Percentiles rank a stretch among this genome's conserved stretches.
phyloP scores from a whole-genome alignment of 2,113 vertebrate species.

The Cyphomyrus plagiostoma region DNA sequence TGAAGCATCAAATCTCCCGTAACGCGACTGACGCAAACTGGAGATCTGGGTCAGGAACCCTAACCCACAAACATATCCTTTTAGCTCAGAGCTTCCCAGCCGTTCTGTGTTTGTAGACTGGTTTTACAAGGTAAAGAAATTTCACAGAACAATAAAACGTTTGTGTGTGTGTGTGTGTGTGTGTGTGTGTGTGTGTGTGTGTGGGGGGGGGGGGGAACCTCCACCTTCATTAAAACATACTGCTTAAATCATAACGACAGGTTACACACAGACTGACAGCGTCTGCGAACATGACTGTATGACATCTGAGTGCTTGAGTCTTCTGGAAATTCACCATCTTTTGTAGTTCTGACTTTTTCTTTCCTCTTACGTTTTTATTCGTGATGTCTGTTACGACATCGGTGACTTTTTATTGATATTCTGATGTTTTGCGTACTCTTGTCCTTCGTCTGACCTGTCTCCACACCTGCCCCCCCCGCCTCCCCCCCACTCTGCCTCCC shows the following conservation, averaged over 20 bases:
- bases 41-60: background rate
- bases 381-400: background rate
- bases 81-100: background rate
- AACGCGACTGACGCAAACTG: background rate
- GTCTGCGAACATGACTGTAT: background rate
- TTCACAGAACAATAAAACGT: too few relatives aligned
- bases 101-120: background rate
- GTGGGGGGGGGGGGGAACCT: too few relatives aligned
- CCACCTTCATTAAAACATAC: background rate
- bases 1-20: background rate
- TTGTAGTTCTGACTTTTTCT: background rate
- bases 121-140: background rate
- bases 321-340: background rate
- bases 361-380: background rate
- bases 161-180: too few relatives aligned
- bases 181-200: too few relatives aligned
- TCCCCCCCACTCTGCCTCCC: conserved; percentile 62
- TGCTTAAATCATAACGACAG: background rate
- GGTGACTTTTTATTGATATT: background rate
- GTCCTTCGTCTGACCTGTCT: conserved; percentile 71
- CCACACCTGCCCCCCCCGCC: conserved; percentile 66
- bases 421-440: conserved; percentile 49
- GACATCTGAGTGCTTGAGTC: background rate
- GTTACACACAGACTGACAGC: background rate
- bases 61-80: background rate